Evolutionary conservation across 2,888 invertebrate genomes (phyloP), one percentile per base, ranked within the genome.

Genomic region (Mythimna loreyi): DNA sequence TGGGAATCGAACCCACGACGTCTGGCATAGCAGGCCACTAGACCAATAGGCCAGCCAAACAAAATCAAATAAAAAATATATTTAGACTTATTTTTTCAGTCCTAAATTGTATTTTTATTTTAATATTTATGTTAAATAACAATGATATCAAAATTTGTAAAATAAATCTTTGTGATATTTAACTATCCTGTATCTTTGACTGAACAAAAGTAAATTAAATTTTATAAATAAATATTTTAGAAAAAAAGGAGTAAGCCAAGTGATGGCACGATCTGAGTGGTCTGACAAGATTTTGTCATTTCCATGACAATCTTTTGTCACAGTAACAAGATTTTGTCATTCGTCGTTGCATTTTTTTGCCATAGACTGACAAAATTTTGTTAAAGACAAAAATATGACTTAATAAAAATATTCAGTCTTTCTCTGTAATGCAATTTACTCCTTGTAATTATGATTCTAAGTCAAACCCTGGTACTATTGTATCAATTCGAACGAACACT

Each of bases 401-500:
- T 30, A 11, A 50, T 25, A 19, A 56, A 45, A 33, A 53, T 43
- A 59, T 56, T 74, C 55, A 40, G 25, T 76, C 30, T 80, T 56
- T 61, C 21, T 56, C 4, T 50, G 1, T 21, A 58, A 36, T 50
- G 50, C 60, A 47, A 21, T 64, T 62, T 82, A 56, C 83, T 84
- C 75, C 72, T 68, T 78, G n/a, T 70, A 67, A 78, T 80, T 73
- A 75, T 82, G 78, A 83, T 83, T 83, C 83, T 83, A 83, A 83
- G 85, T 83, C 85, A 83, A 83, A 70, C 52, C 55, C 58, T 64
- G 85, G 75, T 84, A 85, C 86, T 75, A 65, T 79, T 79, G 82
- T 85, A 79, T 81, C 84, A 58, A 82, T 45, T 74, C 56, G 65
- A 86, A 81, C 83, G 82, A 83, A 86, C 91, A 91, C 92, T 93